Conservation (phyloP, 1,140 invertebrate genomes). For the Melanaphis sacchari region DNA sequence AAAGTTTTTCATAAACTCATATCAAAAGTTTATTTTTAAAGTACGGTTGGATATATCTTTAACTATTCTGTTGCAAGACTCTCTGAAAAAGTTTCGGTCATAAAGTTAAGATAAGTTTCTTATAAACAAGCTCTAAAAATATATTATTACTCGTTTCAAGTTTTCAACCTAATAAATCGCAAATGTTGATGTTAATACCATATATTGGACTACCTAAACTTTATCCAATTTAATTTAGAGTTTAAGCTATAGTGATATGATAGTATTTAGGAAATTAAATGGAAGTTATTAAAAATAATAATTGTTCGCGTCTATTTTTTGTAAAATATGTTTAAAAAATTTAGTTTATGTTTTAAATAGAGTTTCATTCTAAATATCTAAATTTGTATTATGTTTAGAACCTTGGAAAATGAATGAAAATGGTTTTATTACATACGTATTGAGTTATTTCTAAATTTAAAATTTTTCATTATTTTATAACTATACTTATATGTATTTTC, state of each 20-base stretch:
- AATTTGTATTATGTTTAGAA: neutral
- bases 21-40: slow-evolving; percentile 4
- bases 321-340: neutral
- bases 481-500: neutral
- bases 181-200: neutral
- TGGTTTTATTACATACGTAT: neutral
- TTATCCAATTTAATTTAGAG: neutral
- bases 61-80: neutral
- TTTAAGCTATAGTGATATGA: neutral
- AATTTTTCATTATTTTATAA: neutral
- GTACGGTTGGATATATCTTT: neutral
- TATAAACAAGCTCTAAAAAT: neutral
- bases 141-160: slow-evolving; percentile 1
- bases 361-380: neutral
- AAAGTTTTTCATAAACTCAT: neutral
- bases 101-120: neutral
- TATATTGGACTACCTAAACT: neutral
- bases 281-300: neutral
- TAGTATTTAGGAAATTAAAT: neutral
- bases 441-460: neutral
- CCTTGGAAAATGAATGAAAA: neutral
- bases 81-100: neutral
- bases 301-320: neutral
- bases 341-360: neutral
- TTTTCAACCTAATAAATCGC: slow-evolving; percentile 9